Conservation (phyloP, 1,140 invertebrate genomes). For the Listronotus oregonensis region DNA sequence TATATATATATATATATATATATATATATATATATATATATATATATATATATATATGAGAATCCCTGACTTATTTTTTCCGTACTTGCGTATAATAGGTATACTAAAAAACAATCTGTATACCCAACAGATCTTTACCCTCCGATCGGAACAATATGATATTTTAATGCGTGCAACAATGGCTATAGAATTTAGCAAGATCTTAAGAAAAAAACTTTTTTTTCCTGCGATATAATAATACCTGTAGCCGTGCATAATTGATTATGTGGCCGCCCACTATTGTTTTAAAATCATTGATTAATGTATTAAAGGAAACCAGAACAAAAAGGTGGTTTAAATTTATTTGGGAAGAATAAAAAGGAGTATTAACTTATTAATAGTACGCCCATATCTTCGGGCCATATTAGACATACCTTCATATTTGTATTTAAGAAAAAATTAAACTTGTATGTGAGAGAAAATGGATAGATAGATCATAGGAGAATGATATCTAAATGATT, state of each 20-base stretch:
- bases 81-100: too few species aligned
- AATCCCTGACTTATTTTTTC: too few species aligned
- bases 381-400: slow-evolving; percentile 3
- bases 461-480: too few species aligned
- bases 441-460: too few species aligned
- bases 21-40: too few species aligned
- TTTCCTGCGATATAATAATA: slow-evolving; percentile 33
- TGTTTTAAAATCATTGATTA: slow-evolving; percentile 36
- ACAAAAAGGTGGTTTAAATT: slow-evolving; percentile 25
- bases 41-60: too few species aligned
- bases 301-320: slow-evolving; percentile 35
- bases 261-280: slow-evolving; percentile 34
- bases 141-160: slow-evolving; percentile 16
- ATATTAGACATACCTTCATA: not conserved
- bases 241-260: slow-evolving; percentile 37
- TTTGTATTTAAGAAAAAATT: too few species aligned
- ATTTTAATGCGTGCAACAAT: slow-evolving; percentile 30
- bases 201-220: slow-evolving; percentile 29
- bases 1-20: too few species aligned
- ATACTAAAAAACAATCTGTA: too few species aligned
- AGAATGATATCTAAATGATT: too few species aligned
- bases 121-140: too few species aligned
- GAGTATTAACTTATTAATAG: slow-evolving; percentile 25
- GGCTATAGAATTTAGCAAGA: slow-evolving; percentile 30
- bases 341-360: slow-evolving; percentile 24